Evolutionary conservation across 64 coral and sea anemone species (phyloP).

Genomic region (Dendronephthya gigantea): DNA sequence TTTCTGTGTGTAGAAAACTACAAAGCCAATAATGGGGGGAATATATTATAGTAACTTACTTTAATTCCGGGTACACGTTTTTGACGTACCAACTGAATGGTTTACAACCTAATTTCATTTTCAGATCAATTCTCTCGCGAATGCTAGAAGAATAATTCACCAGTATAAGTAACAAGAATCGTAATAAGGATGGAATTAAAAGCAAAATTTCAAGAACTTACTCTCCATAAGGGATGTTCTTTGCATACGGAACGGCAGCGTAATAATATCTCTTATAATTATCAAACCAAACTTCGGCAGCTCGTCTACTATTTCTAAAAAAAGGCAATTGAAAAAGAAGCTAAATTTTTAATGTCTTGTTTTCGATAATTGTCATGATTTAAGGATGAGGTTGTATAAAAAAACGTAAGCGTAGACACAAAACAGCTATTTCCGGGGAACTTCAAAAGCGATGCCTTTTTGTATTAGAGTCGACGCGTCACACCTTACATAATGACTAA

Average conservation of each 20-base stretch:
- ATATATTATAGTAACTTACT: background rate
- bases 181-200: too few relatives aligned
- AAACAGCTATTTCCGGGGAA: too few relatives aligned
- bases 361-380: too few relatives aligned
- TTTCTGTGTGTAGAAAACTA: too few relatives aligned
- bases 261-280: conserved; percentile 94
- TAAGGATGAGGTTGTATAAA: too few relatives aligned
- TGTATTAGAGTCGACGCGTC: too few relatives aligned
- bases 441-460: too few relatives aligned
- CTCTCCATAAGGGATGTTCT: conserved; percentile 87
- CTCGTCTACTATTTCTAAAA: conserved; percentile 77
- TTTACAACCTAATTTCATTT: conserved; percentile 14
- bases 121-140: background rate
- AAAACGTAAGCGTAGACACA: too few relatives aligned
- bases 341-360: too few relatives aligned
- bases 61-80: conserved; percentile 8
- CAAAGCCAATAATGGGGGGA: too few relatives aligned
- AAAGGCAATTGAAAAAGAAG: background rate
- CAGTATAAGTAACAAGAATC: background rate
- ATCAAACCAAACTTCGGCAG: conserved; percentile 97
- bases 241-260: conserved; percentile 91
- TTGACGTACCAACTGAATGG: conserved; percentile 5
- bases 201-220: too few relatives aligned
- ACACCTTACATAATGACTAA: too few relatives aligned
- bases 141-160: background rate